Evolutionary conservation across 2,113 vertebrate genomes (phyloP).

Genomic region (Microtus pennsylvanicus): DNA sequence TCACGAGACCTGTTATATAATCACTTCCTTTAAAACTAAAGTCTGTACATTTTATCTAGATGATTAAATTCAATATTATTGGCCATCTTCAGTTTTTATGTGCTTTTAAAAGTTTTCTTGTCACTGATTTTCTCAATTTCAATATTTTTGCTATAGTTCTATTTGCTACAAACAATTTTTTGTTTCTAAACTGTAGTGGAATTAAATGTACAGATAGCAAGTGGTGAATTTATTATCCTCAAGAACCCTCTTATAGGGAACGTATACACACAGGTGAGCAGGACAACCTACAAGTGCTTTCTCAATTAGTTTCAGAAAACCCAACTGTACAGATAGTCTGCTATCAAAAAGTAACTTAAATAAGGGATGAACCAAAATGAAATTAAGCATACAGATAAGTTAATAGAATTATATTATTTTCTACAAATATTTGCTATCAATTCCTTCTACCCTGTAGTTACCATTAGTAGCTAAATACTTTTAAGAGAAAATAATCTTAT

Average conservation of each 20-base stretch:
- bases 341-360: conserved; percentile 28
- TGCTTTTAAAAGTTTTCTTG: conserved; percentile 41
- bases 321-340: background rate
- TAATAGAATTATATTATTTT: conserved; percentile 5
- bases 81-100: background rate
- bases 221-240: conserved; percentile 22
- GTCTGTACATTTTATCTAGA: background rate
- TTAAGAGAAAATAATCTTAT: conserved; percentile 6
- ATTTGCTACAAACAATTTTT: conserved; percentile 17
- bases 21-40: background rate
- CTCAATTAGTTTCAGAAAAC: conserved; percentile 26
- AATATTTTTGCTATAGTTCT: conserved; percentile 32
- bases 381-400: conserved; percentile 37
- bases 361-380: background rate
- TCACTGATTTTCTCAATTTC: background rate
- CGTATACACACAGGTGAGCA: background rate
- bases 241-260: conserved; percentile 1
- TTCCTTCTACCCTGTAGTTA: background rate
- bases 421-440: conserved; percentile 26
- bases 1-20: background rate
- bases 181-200: conserved; percentile 10
- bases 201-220: conserved; percentile 10
- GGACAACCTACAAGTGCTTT: background rate
- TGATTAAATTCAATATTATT: background rate
- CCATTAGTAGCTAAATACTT: conserved; percentile 51